These are phyloP conservation scores for Patagioenas fasciata DNA, from an alignment of 2,113 vertebrate genomes.

Conservation along the genomic window DNA sequence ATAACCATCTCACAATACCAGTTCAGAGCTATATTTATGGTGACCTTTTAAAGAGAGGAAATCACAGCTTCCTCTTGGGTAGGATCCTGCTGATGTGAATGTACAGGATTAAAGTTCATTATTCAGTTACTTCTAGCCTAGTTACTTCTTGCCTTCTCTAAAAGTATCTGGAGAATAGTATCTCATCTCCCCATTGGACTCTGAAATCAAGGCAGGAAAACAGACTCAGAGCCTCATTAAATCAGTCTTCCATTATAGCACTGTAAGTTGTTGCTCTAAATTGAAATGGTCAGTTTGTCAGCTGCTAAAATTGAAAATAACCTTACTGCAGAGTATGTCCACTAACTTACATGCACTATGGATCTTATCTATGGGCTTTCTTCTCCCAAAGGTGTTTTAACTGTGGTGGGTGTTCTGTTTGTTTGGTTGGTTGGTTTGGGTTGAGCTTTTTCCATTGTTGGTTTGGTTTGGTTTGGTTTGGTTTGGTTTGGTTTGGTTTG, in stretches of 20 bases:
- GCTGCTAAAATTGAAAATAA: background rate
- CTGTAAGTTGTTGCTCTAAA: constrained; percentile 3
- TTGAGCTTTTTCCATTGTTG: no score
- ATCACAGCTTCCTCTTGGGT: background rate
- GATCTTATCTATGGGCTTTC: background rate
- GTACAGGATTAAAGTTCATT: background rate
- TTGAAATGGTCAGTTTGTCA: background rate
- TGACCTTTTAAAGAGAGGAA: background rate
- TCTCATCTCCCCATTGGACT: background rate
- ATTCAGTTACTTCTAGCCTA: background rate
- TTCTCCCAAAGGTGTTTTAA: background rate
- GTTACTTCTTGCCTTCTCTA: constrained; percentile 5
- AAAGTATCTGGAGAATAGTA: constrained; percentile 2
- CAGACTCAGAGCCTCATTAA: background rate
- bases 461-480: no score
- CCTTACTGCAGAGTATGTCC: background rate
- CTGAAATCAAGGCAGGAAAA: constrained; percentile 17
- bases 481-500: no score
- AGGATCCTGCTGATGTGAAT: background rate
- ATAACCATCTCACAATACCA: background rate
- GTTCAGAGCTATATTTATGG: background rate
- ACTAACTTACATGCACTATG: background rate
- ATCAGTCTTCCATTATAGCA: background rate
- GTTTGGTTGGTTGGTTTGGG: no score
- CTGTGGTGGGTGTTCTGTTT: background rate